Percentiles rank a stretch among this genome's conserved stretches.
phyloP scores from a whole-genome alignment of 2,113 vertebrate genomes.

The Spea bombifrons region DNA sequence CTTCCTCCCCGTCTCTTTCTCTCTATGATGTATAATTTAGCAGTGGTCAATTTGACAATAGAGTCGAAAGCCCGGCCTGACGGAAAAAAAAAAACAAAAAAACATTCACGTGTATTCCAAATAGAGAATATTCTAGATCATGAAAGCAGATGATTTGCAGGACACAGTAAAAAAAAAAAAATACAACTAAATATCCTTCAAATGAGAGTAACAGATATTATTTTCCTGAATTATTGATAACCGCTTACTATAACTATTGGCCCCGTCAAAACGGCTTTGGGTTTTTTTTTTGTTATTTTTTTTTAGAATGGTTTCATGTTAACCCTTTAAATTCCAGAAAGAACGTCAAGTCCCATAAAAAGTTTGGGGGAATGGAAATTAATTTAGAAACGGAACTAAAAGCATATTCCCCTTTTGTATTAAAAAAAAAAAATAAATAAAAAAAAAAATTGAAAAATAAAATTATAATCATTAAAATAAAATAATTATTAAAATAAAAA shows the following conservation, averaged over 20 bases:
- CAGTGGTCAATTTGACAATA: slow-evolving; percentile 13
- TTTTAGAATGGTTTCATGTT: no score
- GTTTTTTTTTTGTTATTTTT: neutral
- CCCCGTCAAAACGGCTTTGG: neutral
- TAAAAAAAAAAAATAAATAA: no score
- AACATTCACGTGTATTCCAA: neutral
- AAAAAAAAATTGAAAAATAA: no score
- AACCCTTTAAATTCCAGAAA: no score
- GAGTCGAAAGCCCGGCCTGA: neutral
- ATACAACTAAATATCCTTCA: neutral
- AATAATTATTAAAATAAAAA: no score
- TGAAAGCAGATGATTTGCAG: neutral
- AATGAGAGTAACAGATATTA: neutral
- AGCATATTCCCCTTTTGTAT: no score
- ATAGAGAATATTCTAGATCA: neutral
- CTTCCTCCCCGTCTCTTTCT: neutral
- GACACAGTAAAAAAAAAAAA: no score
- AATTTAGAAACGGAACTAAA: no score
- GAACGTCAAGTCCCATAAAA: no score
- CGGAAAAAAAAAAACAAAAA: neutral
- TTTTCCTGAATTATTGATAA: slow-evolving; percentile 19
- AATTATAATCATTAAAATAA: no score
- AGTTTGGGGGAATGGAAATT: no score
- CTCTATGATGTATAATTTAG: slow-evolving; percentile 15
- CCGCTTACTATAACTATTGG: neutral